phyloP scores from a whole-genome alignment of 2,113 vertebrate species.

The Cervus canadensis region DNA sequence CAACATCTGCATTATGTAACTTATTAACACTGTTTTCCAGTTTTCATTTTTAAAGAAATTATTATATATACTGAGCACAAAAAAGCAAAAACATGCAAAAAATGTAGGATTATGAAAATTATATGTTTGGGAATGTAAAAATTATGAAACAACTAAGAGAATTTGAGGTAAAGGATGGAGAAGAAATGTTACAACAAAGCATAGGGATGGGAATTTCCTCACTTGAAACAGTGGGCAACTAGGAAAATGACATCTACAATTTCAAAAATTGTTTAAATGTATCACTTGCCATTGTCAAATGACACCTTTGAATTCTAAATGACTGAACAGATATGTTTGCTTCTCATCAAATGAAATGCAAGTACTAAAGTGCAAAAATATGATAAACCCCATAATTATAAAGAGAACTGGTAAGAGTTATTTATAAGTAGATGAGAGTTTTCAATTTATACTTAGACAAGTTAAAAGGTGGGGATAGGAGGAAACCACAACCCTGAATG shows the following conservation, averaged over 20 bases:
- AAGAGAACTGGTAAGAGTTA: neutral
- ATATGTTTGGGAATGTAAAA: neutral
- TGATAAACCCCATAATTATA: neutral
- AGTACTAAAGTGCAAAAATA: neutral
- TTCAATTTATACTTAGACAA: neutral
- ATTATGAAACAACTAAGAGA: neutral
- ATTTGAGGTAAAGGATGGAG: neutral
- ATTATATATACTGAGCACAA: neutral
- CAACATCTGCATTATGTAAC: neutral
- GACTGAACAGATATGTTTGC: neutral
- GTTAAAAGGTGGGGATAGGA: neutral
- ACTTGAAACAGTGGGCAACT: neutral
- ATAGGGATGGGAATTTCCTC: neutral
- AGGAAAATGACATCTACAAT: neutral
- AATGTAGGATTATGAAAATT: neutral
- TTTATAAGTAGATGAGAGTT: neutral
- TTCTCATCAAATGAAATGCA: neutral
- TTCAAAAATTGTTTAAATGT: neutral
- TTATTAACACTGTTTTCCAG: neutral
- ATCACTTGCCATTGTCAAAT: neutral
- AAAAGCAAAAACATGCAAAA: neutral
- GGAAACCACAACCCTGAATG: neutral
- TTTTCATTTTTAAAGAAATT: neutral
- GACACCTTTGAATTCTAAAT: neutral
- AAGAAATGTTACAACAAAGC: neutral